A percentile compares a stretch with the other conserved stretches of the same genome.
These are phyloP conservation scores for Laupala kohalensis DNA, from an alignment of 1,140 invertebrate genomes.

Conservation along the genomic window DNA sequence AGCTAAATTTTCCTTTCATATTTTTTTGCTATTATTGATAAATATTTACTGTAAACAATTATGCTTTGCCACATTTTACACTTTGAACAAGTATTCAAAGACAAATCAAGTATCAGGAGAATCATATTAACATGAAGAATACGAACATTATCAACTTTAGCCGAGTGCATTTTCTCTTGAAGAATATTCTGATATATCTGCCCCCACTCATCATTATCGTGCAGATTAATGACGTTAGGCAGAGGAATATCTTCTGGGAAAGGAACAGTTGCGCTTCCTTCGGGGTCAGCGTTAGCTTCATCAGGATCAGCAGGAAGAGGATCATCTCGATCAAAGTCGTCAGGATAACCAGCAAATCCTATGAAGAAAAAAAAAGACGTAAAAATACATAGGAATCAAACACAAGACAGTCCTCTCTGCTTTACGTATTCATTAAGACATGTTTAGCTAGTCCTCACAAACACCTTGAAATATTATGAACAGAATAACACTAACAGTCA, in stretches of 20 bases:
- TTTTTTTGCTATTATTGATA: too few species aligned
- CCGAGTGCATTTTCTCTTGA: not conserved
- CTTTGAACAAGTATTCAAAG: too few species aligned
- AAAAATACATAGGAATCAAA: too few species aligned
- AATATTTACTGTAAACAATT: not conserved
- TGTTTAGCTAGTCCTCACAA: too few species aligned
- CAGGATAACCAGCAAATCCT: not conserved
- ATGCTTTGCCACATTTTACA: too few species aligned
- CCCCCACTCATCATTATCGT: not conserved
- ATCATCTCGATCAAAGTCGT: not conserved
- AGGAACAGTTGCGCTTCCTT: not conserved
- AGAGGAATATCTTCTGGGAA: not conserved
- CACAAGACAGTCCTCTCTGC: too few species aligned
- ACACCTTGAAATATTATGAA: too few species aligned
- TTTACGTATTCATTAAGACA: too few species aligned
- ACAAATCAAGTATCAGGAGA: too few species aligned
- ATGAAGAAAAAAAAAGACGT: not conserved
- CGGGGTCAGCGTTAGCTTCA: not conserved
- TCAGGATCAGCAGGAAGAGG: not conserved
- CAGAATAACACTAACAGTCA: too few species aligned
- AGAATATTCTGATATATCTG: not conserved
- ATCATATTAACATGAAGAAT: too few species aligned
- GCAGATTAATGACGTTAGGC: not conserved
- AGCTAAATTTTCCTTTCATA: too few species aligned
- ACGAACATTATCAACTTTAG: not conserved